A percentile compares a stretch with the other conserved stretches of the same genome.
Conservation (phyloP, 2,888 invertebrate genomes). For the Orthosia incerta region DNA sequence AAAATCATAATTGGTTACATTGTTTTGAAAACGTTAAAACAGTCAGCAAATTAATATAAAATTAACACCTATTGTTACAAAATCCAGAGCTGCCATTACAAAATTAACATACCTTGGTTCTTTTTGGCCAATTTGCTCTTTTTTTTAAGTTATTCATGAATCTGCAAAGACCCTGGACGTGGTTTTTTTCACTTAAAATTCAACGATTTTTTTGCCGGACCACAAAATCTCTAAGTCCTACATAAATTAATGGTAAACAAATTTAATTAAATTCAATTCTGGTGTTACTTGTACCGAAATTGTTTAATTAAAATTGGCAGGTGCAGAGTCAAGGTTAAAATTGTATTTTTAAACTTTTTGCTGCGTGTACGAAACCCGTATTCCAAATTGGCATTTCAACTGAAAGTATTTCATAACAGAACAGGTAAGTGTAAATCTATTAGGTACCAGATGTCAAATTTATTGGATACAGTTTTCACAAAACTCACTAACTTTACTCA, state of each 20-base stretch:
- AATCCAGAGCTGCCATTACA: conserved; percentile 46
- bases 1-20: conserved; percentile 29
- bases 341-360: background rate
- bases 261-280: conserved; percentile 56
- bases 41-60: conserved; percentile 38
- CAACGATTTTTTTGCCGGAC: conserved; percentile 50
- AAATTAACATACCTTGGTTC: conserved; percentile 53
- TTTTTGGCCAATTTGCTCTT: conserved; percentile 23
- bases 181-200: conserved; percentile 55
- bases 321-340: background rate
- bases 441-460: background rate
- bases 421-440: background rate
- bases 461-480: background rate
- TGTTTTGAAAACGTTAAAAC: conserved; percentile 14
- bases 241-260: conserved; percentile 65
- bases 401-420: background rate
- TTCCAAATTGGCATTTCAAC: background rate
- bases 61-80: conserved; percentile 47
- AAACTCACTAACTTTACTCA: background rate
- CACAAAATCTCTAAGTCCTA: conserved; percentile 46
- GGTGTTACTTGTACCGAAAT: conserved; percentile 12
- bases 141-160: conserved; percentile 59
- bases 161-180: conserved; percentile 27
- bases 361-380: background rate
- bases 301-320: conserved; percentile 30